Evolutionary conservation across 1,140 invertebrate species (phyloP).

Genomic region (Pollicipes pollicipes): DNA sequence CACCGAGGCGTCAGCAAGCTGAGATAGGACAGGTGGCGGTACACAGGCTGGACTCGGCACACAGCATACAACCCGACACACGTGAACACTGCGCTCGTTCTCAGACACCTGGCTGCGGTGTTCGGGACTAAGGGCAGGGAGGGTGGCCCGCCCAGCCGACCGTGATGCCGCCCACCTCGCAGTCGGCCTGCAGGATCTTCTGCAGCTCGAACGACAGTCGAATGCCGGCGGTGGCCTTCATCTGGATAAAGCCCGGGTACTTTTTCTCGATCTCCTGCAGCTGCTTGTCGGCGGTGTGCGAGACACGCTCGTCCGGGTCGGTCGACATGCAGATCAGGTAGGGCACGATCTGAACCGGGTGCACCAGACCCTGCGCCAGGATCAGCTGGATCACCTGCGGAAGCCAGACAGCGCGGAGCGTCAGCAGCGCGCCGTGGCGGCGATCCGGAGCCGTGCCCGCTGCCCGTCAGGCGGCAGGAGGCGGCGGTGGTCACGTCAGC

Average conservation of each 20-base stretch:
- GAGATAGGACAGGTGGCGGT: too few relatives aligned
- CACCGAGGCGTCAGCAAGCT: too few relatives aligned
- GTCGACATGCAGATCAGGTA: slow-evolving; percentile 96
- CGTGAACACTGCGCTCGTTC: too few relatives aligned
- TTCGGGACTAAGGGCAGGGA: too few relatives aligned
- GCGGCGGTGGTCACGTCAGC: too few relatives aligned
- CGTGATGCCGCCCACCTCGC: neutral
- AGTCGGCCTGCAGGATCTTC: slow-evolving; percentile 48
- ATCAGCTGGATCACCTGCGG: slow-evolving; percentile 74
- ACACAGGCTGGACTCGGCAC: too few relatives aligned
- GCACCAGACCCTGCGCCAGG: slow-evolving; percentile 86
- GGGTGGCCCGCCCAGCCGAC: too few relatives aligned
- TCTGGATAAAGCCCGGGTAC: slow-evolving; percentile 95
- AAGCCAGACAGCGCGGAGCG: neutral
- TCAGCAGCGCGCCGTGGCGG: too few relatives aligned
- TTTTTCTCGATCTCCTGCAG: slow-evolving; percentile 97
- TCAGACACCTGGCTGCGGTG: too few relatives aligned
- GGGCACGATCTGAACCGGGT: slow-evolving; percentile 92
- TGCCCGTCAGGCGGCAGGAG: too few relatives aligned
- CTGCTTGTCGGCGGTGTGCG: slow-evolving; percentile 83
- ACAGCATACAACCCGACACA: too few relatives aligned
- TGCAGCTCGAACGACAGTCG: slow-evolving; percentile 68
- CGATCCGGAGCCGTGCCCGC: too few relatives aligned
- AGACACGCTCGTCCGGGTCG: slow-evolving; percentile 65
- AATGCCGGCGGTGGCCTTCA: slow-evolving; percentile 73